phyloP scores from a whole-genome alignment of 53 echinoderm and acorn worm species.

The Paelopatides confundens region DNA sequence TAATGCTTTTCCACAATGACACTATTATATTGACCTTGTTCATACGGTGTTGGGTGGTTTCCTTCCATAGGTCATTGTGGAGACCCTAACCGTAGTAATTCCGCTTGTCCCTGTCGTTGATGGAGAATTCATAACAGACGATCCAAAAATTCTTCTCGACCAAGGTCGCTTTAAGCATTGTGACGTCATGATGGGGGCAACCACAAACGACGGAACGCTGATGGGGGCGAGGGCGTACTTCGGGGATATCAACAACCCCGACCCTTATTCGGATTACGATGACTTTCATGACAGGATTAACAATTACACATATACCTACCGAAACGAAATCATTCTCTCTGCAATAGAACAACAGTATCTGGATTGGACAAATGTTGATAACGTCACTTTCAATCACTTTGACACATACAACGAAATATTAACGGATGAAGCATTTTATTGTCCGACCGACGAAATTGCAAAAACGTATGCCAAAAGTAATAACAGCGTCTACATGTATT shows the following conservation, averaged over 20 bases:
- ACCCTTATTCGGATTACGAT: neutral
- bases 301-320: slow-evolving; percentile 30
- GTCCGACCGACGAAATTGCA: slow-evolving; percentile 58
- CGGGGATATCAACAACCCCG: slow-evolving; percentile 12
- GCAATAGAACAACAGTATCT: slow-evolving; percentile 65
- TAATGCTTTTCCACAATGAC: too few species aligned
- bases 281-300: slow-evolving; percentile 30
- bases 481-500: slow-evolving; percentile 51
- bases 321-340: slow-evolving; percentile 52
- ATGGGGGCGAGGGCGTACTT: slow-evolving; percentile 52
- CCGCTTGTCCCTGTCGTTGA: slow-evolving; percentile 70
- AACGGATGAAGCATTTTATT: slow-evolving; percentile 64
- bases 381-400: slow-evolving; percentile 66
- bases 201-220: slow-evolving; percentile 67
- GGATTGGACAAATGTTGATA: slow-evolving; percentile 67
- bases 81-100: slow-evolving; percentile 41
- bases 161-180: slow-evolving; percentile 64
- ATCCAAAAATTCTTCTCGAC: slow-evolving; percentile 34
- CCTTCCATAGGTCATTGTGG: slow-evolving; percentile 45
- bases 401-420: slow-evolving; percentile 48
- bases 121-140: slow-evolving; percentile 58
- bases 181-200: slow-evolving; percentile 61
- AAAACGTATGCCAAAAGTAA: slow-evolving; percentile 30
- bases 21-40: too few species aligned
- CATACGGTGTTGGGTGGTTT: neutral